Base-by-base conservation (phyloP, 30 jellyfish, hydroid and myxozoan genomes). In the Haliclystus octoradiatus region DNA sequence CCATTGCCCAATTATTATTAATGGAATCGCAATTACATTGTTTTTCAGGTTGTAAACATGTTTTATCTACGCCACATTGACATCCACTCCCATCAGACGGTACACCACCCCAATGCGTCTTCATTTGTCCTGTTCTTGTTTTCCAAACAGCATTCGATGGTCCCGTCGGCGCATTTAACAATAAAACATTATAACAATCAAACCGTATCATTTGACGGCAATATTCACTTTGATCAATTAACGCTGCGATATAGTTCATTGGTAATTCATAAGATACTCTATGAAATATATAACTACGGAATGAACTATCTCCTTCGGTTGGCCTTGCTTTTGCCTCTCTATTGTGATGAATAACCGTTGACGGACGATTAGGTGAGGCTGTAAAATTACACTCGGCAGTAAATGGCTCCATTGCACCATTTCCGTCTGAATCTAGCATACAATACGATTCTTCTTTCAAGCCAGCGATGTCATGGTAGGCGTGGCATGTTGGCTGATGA, bases 51-150 rank as follows among this genome's bases (percentile, higher is more conserved):
- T 75, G 69, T 31, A 62, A 15, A 50, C 96, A 87, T 53, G 95
- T 73, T 31, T 77, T 71, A 15, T 84, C 66, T 25, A 80, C 63
- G 4, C 96, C 96, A 50, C 96, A 87, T 67, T 71, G 65, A 70
- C 96, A 87, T 13, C 96, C 96, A 32, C 25, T 57, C 26, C 85
- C 90, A 32, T 81, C 80, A 63, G 73, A 76, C 0, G 84, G 86
- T 7, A 87, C 96, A 35, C 94, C 96, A 49, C 92, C 96, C 96
- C 96, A 87, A 66, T 87, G 67, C 74, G 81, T 69, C 32, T 75
- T 74, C 24, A 69, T 66, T 0, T 68, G 80, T 1, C 92, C 92
- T 24, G 57, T 69, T 28, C 92, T 65, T 33, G 94, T 49, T 49
- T 63, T 67, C 96, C 96, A 87, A 49, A 33, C 78, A 1, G 84